Conservation (phyloP, 2,113 vertebrate genomes). For the western clawed frog (Xenopus tropicalis) region DNA sequence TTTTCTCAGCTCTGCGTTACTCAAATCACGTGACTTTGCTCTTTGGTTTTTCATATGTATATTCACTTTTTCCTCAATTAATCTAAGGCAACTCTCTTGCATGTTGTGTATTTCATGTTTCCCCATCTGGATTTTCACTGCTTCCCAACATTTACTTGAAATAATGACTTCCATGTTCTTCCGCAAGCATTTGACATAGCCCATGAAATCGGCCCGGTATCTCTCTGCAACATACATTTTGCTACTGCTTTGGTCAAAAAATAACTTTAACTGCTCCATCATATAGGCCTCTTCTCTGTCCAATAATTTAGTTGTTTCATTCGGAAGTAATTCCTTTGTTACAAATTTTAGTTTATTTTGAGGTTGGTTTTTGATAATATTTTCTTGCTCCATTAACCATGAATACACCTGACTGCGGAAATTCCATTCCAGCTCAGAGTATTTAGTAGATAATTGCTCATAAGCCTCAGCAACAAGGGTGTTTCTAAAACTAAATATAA, state of each 20-base stretch:
- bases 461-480: conserved; percentile 40
- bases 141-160: conserved; percentile 38
- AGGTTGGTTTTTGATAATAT: conserved; percentile 47
- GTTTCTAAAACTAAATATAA: conserved; percentile 45
- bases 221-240: conserved; percentile 49
- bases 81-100: not conserved
- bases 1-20: conserved; percentile 52
- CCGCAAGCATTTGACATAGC: conserved; percentile 49
- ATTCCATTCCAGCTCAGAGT: conserved; percentile 52
- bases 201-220: conserved; percentile 55
- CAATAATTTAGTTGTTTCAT: conserved; percentile 33
- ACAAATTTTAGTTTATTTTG: not conserved
- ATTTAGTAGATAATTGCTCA: conserved; percentile 33
- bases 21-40: conserved; percentile 45
- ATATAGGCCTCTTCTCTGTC: not conserved
- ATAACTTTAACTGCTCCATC: not conserved
- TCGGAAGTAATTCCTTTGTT: conserved; percentile 13
- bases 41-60: conserved; percentile 53
- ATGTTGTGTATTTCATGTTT: conserved; percentile 33
- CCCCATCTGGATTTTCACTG: conserved; percentile 51
- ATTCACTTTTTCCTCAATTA: conserved; percentile 52
- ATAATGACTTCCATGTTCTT: conserved; percentile 44
- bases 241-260: not conserved
- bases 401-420: conserved; percentile 54
- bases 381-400: conserved; percentile 53